phyloP scores from a whole-genome alignment of 37 sponge, comb jelly and placozoan species.

The Tethya wilhelma region DNA sequence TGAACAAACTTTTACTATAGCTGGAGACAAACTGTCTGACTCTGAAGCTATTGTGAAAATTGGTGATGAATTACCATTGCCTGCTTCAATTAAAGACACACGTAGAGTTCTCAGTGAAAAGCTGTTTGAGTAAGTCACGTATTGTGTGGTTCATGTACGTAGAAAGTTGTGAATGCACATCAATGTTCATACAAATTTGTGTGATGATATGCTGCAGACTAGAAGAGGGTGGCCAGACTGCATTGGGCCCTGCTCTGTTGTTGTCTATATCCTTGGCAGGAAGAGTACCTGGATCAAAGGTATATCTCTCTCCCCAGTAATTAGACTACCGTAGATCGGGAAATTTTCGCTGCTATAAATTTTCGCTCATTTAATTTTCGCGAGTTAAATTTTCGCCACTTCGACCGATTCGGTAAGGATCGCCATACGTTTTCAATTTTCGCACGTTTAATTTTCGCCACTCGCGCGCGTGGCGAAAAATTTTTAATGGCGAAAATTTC shows the following conservation, averaged over 20 bases:
- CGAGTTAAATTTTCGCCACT: too few relatives aligned
- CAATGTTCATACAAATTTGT: not conserved
- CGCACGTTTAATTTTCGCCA: too few relatives aligned
- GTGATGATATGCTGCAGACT: slow-evolving; percentile 37
- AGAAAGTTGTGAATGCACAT: not conserved
- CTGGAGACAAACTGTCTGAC: slow-evolving; percentile 82
- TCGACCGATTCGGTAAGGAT: too few relatives aligned
- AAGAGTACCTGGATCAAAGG: slow-evolving; percentile 79
- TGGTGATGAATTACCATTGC: slow-evolving; percentile 63
- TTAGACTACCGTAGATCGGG: too few relatives aligned
- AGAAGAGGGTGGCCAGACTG: slow-evolving; percentile 88
- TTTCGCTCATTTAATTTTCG: too few relatives aligned
- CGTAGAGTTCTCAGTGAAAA: slow-evolving; percentile 61
- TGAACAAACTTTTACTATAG: slow-evolving; percentile 57
- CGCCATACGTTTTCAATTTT: too few relatives aligned
- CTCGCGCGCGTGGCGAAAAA: too few relatives aligned
- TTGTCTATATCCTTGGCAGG: slow-evolving; percentile 72
- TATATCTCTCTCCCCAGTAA: slow-evolving; percentile 17
- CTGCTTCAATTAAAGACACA: slow-evolving; percentile 59
- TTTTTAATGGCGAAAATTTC: too few relatives aligned
- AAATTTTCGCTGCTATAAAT: too few relatives aligned
- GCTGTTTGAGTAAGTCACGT: slow-evolving; percentile 67
- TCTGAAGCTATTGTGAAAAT: slow-evolving; percentile 65
- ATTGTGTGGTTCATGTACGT: not conserved
- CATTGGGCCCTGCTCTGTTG: slow-evolving; percentile 84